Evolutionary conservation across 30 jellyfish, hydroid and myxozoan species (phyloP).

Genomic region (Mastigias papua): DNA sequence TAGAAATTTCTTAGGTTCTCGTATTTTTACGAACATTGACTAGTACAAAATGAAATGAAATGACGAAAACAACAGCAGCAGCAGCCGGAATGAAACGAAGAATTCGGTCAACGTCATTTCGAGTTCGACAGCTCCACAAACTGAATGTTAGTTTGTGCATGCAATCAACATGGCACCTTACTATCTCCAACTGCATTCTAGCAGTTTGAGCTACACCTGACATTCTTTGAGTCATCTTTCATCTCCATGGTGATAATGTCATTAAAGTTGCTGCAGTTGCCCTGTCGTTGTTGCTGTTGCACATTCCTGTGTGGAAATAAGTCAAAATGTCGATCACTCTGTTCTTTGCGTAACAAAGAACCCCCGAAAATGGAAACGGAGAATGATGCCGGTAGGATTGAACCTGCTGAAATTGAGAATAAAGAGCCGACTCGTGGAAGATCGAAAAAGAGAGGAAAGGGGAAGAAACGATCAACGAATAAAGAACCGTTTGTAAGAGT

Average conservation of each 20-base stretch:
- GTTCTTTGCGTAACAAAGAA: neutral
- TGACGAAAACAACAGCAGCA: no score
- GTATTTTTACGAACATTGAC: no score
- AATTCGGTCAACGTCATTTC: neutral
- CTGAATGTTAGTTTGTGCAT: neutral
- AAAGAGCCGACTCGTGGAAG: conserved; percentile 45
- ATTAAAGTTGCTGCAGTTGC: conserved; percentile 29
- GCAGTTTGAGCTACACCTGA: neutral
- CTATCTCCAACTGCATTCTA: neutral
- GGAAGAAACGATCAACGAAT: conserved; percentile 4
- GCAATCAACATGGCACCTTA: neutral
- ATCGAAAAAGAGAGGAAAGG: conserved; percentile 32
- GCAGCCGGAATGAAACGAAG: no score
- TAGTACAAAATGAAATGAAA: no score
- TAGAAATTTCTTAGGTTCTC: no score
- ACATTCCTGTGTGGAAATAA: neutral
- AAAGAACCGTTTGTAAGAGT: conserved; percentile 58
- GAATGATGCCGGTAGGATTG: neutral
- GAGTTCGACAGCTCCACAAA: neutral
- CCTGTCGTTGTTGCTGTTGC: conserved; percentile 4
- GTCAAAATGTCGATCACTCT: neutral
- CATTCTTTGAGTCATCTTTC: no score
- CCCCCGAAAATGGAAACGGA: neutral
- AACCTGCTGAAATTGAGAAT: neutral
- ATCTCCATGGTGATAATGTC: conserved; percentile 16